Base-by-base conservation (phyloP, 1,140 invertebrate genomes). In the Platorchestia sp. region DNA sequence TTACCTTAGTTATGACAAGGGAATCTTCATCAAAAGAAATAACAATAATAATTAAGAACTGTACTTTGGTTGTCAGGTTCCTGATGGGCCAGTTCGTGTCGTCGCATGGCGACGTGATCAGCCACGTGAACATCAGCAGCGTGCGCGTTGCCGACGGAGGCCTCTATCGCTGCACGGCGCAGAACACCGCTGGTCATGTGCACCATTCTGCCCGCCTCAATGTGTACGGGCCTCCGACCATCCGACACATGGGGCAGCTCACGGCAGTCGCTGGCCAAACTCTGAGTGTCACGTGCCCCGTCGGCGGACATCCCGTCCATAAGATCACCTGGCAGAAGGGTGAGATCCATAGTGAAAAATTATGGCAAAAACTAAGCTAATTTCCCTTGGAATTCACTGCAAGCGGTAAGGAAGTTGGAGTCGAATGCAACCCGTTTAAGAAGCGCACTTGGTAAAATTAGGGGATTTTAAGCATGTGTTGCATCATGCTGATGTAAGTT, bases 111-210 rank as follows among this genome's bases (percentile, higher is more conserved):
- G 98, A 99, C 97, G 98, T 99, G 96, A 98, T 98, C 97, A 98
- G 98, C 97, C 98, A 98, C 97, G 98, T 98, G 96, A 99, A 99
- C 97, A 98, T 99, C 96, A 98, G 98, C 96, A 98, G 98, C 96
- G 98, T 98, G 89, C 98, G 98, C 97, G 98, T 99, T 3, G 98
- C 98, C 97, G 98, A 99, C 97, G 98, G 98, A 43, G 98, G 98
- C 5, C 98, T 98, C 97, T 99, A 99, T 97, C 98, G 98, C 75
- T 99, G 99, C 97, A 98, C 97, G 0, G 98, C 98, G 0, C 98
- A 98, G 96, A 99, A 99, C 97, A 97, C 98, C 87, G 98, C 98
- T 86, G 98, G 98, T 86, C 97, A 97, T 97, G 98, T 98, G 75
- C 97, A 97, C 36, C 98, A 99, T 97, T 98, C 98, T 44, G 98